phyloP scores from a whole-genome alignment of 2,888 invertebrate genomes.

The Conomelus anceps region DNA sequence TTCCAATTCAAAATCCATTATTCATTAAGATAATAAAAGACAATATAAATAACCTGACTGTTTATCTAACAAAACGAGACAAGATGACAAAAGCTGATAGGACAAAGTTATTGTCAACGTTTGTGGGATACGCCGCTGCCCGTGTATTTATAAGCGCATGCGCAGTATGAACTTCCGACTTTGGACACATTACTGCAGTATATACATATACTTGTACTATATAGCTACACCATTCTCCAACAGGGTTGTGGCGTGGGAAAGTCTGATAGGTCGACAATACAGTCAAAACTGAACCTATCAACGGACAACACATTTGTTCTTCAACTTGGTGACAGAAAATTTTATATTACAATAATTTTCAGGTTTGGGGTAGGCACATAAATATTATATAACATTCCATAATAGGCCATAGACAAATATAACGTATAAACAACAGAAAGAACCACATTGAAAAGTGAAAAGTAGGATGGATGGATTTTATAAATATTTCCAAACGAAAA shows the following conservation, averaged over 20 bases:
- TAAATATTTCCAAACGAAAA: no score
- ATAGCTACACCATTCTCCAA: no score
- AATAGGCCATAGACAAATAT: no score
- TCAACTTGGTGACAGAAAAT: no score
- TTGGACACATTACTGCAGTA: neutral
- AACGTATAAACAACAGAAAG: no score
- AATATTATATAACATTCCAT: no score
- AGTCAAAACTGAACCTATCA: neutral
- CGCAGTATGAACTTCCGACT: neutral
- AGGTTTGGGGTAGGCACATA: neutral
- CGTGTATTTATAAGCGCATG: neutral
- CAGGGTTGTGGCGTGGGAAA: neutral
- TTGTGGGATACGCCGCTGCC: neutral
- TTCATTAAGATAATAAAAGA: neutral
- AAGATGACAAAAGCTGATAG: neutral
- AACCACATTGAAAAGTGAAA: no score
- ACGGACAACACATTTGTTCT: neutral
- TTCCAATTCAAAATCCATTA: neutral
- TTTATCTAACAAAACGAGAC: neutral
- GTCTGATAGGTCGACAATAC: neutral
- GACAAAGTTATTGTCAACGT: neutral
- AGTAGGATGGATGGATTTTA: no score
- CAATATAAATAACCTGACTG: neutral
- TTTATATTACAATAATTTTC: no score
- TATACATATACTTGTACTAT: neutral